These are phyloP conservation scores for Pluvialis apricaria DNA, from an alignment of 2,113 vertebrate genomes.

Conservation along the genomic window DNA sequence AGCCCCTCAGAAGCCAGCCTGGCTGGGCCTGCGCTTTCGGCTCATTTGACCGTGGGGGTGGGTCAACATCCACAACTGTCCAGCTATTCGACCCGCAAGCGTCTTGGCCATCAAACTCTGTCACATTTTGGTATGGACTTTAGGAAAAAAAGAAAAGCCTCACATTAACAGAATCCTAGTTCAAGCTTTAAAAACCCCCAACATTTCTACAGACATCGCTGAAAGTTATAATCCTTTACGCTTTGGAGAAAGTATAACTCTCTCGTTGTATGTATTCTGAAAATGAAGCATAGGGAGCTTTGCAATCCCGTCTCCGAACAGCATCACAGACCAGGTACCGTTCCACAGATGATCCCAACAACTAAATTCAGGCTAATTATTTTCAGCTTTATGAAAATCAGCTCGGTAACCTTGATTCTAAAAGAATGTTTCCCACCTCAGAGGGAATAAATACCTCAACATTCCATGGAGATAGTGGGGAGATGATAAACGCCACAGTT, in stretches of 20 bases:
- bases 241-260: background rate
- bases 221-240: background rate
- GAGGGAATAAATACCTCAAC: background rate
- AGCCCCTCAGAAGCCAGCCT: conserved; percentile 79
- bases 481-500: background rate
- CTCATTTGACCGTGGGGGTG: conserved; percentile 77
- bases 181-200: background rate
- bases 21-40: conserved; percentile 78
- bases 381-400: background rate
- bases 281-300: background rate
- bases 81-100: conserved; percentile 97
- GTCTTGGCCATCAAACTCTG: conserved; percentile 95
- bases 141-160: background rate
- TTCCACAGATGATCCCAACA: background rate
- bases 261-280: background rate
- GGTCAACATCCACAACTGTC: conserved; percentile 93
- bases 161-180: background rate
- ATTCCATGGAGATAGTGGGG: background rate
- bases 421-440: background rate
- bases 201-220: background rate
- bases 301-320: background rate
- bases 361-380: background rate
- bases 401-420: background rate
- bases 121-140: conserved; percentile 93
- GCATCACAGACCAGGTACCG: background rate